Conservation (phyloP, 2,888 invertebrate genomes). For the Melanargia galathea region DNA sequence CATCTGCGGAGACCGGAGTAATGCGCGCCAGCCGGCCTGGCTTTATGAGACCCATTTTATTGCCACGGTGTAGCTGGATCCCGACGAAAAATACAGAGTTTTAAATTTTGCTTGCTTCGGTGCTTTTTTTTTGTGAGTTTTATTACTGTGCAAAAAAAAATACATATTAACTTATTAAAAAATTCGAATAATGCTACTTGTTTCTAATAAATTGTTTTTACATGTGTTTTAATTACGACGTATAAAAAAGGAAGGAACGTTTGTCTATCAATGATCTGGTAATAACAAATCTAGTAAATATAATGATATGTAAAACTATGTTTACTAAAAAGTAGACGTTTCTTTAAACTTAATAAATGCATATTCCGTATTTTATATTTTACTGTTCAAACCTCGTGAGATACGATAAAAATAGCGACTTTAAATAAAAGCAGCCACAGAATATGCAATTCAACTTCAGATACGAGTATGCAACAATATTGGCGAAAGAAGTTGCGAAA, state of each 20-base stretch:
- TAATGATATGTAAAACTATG: no score
- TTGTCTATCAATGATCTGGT: no score
- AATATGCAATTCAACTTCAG: conserved; percentile 36
- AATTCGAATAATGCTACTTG: no score
- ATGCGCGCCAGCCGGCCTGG: conserved; percentile 57
- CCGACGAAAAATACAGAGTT: conserved; percentile 28
- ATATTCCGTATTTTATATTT: no score
- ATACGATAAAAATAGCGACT: conserved; percentile 10
- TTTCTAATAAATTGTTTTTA: no score
- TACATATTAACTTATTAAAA: no score
- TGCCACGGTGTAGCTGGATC: conserved; percentile 47
- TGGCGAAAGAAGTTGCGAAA: conserved; percentile 46
- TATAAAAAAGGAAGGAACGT: no score
- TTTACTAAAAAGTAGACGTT: no score
- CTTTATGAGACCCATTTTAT: conserved; percentile 67
- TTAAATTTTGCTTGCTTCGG: conserved; percentile 3
- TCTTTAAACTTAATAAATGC: no score
- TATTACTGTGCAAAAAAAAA: background rate
- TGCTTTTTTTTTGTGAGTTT: background rate
- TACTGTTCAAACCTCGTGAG: background rate
- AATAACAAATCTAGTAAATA: no score
- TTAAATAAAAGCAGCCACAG: conserved; percentile 23
- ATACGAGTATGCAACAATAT: conserved; percentile 40
- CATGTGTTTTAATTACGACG: no score
- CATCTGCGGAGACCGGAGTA: conserved; percentile 60